phyloP scores from a whole-genome alignment of 2,797 vertebrate species.

The Holocentrus rufus region DNA sequence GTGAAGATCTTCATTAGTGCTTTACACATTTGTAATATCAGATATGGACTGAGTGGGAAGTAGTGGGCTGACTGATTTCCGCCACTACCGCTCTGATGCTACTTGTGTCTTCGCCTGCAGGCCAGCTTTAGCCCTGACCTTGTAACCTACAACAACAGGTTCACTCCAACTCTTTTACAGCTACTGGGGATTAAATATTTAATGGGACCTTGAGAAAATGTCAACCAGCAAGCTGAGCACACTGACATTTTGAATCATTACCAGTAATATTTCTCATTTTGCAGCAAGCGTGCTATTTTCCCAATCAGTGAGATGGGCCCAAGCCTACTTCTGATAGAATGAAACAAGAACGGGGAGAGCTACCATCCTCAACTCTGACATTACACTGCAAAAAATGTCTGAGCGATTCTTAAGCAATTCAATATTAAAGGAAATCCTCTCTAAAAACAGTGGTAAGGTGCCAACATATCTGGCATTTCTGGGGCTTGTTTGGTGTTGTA shows the following conservation, averaged over 20 bases:
- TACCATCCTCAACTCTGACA: neutral
- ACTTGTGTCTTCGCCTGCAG: neutral
- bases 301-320: slow-evolving; percentile 2
- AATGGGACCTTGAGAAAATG: slow-evolving; percentile 39
- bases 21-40: no score
- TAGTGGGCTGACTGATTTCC: neutral
- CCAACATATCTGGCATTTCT: no score
- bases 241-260: slow-evolving; percentile 35
- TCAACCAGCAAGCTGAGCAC: slow-evolving; percentile 29
- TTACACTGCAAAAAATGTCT: neutral
- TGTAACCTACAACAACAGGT: neutral
- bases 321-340: slow-evolving; percentile 11
- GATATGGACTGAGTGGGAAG: slow-evolving; percentile 5
- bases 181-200: slow-evolving; percentile 27
- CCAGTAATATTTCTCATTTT: slow-evolving; percentile 26
- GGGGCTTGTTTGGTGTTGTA: no score
- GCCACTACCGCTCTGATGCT: neutral
- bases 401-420: neutral
- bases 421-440: neutral
- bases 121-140: slow-evolving; percentile 4
- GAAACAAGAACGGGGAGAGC: neutral
- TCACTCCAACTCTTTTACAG: slow-evolving; percentile 6
- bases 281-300: slow-evolving; percentile 5
- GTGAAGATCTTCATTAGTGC: neutral
- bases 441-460: neutral